phyloP scores from a whole-genome alignment of 2,888 invertebrate species.

The Papilio protenor region DNA sequence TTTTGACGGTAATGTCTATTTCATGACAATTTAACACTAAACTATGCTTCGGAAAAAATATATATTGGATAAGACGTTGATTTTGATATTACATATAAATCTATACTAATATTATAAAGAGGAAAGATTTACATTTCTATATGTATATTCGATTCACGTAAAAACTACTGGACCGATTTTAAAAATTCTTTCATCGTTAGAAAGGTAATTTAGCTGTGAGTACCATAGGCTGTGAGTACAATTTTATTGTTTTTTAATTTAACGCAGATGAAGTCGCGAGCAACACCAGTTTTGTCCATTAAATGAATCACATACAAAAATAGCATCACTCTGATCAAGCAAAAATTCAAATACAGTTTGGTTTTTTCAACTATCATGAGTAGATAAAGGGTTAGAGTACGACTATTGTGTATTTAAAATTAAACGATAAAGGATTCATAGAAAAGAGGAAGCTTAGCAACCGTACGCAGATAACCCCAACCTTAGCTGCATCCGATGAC shows the following conservation, averaged over 20 bases:
- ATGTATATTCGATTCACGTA: no score
- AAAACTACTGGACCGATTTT: no score
- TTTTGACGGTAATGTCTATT: slow-evolving; percentile 13
- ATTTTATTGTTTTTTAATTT: no score
- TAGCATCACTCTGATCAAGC: background rate
- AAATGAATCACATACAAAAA: no score
- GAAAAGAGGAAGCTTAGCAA: slow-evolving; percentile 56
- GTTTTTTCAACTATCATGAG: background rate
- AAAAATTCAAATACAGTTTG: background rate
- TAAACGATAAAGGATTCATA: slow-evolving; percentile 10
- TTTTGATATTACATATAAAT: no score
- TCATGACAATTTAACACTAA: slow-evolving; percentile 19
- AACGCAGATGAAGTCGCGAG: no score
- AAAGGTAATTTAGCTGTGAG: no score
- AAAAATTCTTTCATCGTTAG: no score
- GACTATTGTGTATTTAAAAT: background rate
- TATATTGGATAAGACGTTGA: background rate
- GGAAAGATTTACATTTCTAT: no score
- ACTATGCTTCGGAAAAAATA: background rate
- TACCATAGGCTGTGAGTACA: no score
- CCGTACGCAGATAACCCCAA: slow-evolving; percentile 62
- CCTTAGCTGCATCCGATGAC: slow-evolving; percentile 55
- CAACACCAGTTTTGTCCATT: no score
- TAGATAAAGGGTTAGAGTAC: background rate
- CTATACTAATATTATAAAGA: no score